phyloP scores from a whole-genome alignment of 2,113 vertebrate genomes.

The Bombycilla garrulus region DNA sequence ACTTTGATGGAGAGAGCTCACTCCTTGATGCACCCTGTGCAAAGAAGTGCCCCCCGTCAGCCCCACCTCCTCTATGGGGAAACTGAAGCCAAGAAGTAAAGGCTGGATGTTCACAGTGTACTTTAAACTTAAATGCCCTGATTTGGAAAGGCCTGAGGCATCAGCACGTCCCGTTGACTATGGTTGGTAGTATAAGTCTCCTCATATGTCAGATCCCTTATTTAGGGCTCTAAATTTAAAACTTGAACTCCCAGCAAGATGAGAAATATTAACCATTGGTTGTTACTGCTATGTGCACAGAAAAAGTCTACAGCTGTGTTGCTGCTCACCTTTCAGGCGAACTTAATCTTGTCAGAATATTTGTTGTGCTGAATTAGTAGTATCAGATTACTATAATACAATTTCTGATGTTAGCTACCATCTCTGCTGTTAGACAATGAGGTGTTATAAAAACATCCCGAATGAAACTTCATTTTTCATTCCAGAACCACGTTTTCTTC shows the following conservation, averaged over 20 bases:
- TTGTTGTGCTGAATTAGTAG: not conserved
- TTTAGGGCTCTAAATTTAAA: not conserved
- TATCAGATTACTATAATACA: not conserved
- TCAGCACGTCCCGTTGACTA: not conserved
- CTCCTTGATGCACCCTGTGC: fast-evolving
- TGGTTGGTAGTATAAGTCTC: not conserved
- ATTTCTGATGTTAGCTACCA: not conserved
- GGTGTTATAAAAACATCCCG: not conserved
- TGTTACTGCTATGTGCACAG: not conserved
- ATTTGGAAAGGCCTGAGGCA: not conserved
- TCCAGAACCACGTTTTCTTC: not conserved
- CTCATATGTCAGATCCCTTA: not conserved
- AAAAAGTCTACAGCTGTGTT: fast-evolving
- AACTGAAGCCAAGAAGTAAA: not conserved
- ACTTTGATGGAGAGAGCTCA: not conserved
- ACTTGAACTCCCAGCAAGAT: not conserved
- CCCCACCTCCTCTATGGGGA: fast-evolving
- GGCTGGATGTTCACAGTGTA: not conserved
- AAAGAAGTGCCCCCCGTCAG: not conserved
- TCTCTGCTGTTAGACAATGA: not conserved
- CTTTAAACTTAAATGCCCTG: not conserved
- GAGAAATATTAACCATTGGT: not conserved
- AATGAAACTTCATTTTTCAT: not conserved
- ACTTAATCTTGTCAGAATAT: not conserved
- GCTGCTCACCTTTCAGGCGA: not conserved